Evolutionary conservation across 1,140 invertebrate species (phyloP), one percentile per base, ranked within the genome.

Genomic region (Drosophila jambulina): DNA sequence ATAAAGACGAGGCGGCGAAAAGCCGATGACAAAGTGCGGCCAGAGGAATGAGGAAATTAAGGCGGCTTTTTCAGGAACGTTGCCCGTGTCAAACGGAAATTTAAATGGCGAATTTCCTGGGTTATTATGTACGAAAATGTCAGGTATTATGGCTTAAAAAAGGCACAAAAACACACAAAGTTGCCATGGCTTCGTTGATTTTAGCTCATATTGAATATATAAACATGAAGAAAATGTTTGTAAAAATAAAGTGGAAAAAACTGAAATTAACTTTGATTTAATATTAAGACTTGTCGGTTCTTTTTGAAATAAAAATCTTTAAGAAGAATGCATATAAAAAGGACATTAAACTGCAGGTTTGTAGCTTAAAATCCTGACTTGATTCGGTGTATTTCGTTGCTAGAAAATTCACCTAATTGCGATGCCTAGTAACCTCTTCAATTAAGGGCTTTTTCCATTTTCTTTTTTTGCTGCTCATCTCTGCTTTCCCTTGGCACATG

Each of bases 41-140:
- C 34, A 42, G 23, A 4, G 54, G 54, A 42, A 57, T 42, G 34
- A 7, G 54, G 12, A 40, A 40, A 42, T 43, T 43, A 64, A 40
- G 61, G 36, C 23, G 61, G 56, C 34, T 56, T 56, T 54, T 64
- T n/a, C 19, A 57, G 9, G 19, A 64, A 40, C 15, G 34, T 21
- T 13, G 25, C 12, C 61, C 56, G 29, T 42, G 56, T 64, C 61
- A 64, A 61, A 64, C 56, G 61, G 61, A 64, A 64, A 64, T 64
- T 64, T 64, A 61, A 64, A 64, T 64, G 40, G 56, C 15, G 58
- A 21, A 32, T 43, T 61, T 64, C 56, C 61, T 23, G 48, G 27
- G 34, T 43, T 57, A 57, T 57, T 42, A 57, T 43, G 17, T 38
- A 21, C 15, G 40, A 25, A 36, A 54, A 54, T 23, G 34, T 23